Percentiles rank a stretch among this genome's conserved stretches.
phyloP scores from a whole-genome alignment of 1,140 invertebrate species.

The Platorchestia sp. region DNA sequence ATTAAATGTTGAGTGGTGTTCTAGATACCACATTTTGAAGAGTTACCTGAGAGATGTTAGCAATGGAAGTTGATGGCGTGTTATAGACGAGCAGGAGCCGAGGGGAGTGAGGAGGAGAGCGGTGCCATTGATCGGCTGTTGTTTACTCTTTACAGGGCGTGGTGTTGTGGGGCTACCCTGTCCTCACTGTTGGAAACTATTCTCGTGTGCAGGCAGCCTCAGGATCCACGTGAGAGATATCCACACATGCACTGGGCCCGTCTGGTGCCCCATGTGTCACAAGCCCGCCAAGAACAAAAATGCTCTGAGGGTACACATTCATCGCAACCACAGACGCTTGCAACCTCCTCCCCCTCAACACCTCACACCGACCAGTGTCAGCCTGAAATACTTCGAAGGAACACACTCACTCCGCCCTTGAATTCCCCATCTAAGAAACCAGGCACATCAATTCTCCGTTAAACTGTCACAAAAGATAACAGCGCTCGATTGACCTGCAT shows the following conservation, averaged over 20 bases:
- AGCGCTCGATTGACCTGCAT: neutral
- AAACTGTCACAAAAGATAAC: neutral
- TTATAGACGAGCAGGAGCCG: slow-evolving; percentile 51
- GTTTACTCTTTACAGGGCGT: slow-evolving; percentile 67
- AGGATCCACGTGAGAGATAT: slow-evolving; percentile 68
- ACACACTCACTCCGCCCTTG: slow-evolving; percentile 62
- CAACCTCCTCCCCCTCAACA: slow-evolving; percentile 62
- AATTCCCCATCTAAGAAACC: neutral
- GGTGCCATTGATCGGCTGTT: slow-evolving; percentile 63
- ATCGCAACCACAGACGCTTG: slow-evolving; percentile 61
- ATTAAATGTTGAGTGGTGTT: neutral
- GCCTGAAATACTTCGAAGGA: slow-evolving; percentile 65
- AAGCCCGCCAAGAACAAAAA: slow-evolving; percentile 68
- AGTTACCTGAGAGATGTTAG: neutral
- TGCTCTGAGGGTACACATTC: slow-evolving; percentile 68
- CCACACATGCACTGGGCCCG: slow-evolving; percentile 67
- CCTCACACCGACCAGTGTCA: slow-evolving; percentile 64
- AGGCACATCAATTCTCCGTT: neutral
- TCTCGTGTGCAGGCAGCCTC: slow-evolving; percentile 68
- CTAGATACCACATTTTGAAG: neutral
- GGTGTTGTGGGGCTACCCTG: slow-evolving; percentile 67
- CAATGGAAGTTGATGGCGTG: neutral
- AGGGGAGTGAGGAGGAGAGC: slow-evolving; percentile 59
- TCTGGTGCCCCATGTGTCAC: slow-evolving; percentile 68
- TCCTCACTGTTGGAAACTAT: slow-evolving; percentile 68